Evolutionary conservation across 2,797 vertebrate species (phyloP), one percentile per base, ranked within the genome.

Genomic region (Botia kubotai): DNA sequence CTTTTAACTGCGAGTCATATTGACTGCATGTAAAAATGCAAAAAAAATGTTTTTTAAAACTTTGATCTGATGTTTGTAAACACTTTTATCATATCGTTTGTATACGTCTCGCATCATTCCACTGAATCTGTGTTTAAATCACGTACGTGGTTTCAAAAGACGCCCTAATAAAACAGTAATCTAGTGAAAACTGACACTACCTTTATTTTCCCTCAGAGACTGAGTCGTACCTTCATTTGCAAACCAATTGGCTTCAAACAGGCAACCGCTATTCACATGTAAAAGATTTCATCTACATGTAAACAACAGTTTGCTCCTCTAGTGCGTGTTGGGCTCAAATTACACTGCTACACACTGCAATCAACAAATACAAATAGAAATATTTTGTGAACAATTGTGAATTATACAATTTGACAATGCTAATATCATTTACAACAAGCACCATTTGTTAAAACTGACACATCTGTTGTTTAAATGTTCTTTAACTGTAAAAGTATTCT

Each of bases 191-290:
- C 58, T 58, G 33, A 85, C 75, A 82, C 55, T 77, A 17, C 52
- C 36, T 83, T 80, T 50, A 33, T 63, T 63, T 63, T 82, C 62
- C 83, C 63, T 14, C 19, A 66, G 78, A 62, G 36, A 73, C 60
- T 16, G 72, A 65, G 67, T 75, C 62, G 60, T 53, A 68, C 53
- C 75, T 46, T 87, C 57, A 88, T 88, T 88, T 85, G 83, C 87
- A 88, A 88, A 82, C 80, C 86, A 88, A 88, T 87, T 60, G 65
- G 81, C 80, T 79, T 78, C 26, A 65, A 75, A 77, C 77, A 78
- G 79, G 58, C 53, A 52, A 55, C 69, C 21, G 63, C 84, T 71
- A 85, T 88, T 87, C 75, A 85, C 48, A 88, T 87, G 86, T 86
- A 85, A 88, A 84, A 13, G 58, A 55, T 33, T 69, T 23, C 73